These are phyloP conservation scores for Colaptes auratus DNA, from an alignment of 2,113 vertebrate species.

Conservation along the genomic window DNA sequence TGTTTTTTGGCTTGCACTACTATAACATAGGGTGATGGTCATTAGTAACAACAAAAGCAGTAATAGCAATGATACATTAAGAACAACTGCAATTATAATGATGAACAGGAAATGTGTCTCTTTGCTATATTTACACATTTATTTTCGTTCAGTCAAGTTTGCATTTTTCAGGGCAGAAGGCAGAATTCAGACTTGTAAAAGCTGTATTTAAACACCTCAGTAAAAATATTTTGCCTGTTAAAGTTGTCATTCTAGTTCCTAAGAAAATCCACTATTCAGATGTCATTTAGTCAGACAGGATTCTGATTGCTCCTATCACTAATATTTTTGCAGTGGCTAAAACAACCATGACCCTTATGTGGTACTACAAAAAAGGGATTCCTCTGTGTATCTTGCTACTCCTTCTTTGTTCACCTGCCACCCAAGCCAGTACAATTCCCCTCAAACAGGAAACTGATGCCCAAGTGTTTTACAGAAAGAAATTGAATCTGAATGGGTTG, in stretches of 20 bases:
- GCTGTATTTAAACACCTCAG: background rate
- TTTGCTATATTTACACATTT: background rate
- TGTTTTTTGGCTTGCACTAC: background rate
- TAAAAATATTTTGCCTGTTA: background rate
- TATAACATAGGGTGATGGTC: no score
- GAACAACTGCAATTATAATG: background rate
- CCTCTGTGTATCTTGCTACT: background rate
- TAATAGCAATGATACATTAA: background rate
- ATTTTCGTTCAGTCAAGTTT: background rate
- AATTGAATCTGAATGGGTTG: background rate
- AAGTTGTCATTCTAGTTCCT: background rate
- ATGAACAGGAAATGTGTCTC: rapidly evolving
- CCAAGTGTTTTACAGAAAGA: background rate
- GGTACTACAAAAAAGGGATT: background rate
- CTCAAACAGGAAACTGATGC: background rate
- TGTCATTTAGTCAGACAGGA: background rate
- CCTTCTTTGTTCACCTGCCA: background rate
- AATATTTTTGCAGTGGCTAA: background rate
- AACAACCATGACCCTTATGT: rapidly evolving
- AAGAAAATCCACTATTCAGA: background rate
- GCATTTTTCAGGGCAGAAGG: background rate
- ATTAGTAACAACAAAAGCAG: background rate
- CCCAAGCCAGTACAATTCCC: background rate
- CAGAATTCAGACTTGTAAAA: background rate
- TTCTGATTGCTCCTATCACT: background rate